Evolutionary conservation across 53 echinoderm and acorn worm species (phyloP).

Genomic region (Henricia sp.): DNA sequence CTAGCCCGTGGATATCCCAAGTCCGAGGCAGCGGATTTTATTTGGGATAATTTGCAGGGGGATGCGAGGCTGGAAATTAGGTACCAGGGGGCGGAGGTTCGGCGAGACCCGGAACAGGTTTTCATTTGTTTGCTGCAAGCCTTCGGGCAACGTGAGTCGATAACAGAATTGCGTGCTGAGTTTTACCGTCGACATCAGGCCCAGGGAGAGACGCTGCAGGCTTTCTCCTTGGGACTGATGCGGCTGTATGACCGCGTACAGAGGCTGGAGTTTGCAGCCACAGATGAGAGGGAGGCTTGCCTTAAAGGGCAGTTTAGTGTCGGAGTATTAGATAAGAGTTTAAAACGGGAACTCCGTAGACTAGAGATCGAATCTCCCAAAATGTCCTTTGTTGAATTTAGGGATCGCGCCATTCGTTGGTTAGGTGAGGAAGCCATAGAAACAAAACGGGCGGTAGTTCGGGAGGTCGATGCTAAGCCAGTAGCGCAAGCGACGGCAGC

Average conservation of each 20-base stretch:
- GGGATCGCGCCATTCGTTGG: not conserved
- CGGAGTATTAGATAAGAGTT: not conserved
- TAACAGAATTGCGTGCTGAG: not conserved
- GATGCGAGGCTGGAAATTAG: constrained; percentile 1
- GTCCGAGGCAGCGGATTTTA: constrained; percentile 3
- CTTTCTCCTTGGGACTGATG: not conserved
- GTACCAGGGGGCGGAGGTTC: not conserved
- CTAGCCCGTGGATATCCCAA: not conserved
- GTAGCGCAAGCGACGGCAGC: not conserved
- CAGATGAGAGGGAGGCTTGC: not conserved
- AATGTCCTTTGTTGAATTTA: not conserved
- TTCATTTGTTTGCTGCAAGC: not conserved
- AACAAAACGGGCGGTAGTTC: not conserved
- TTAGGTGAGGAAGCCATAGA: not conserved
- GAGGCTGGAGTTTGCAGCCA: not conserved
- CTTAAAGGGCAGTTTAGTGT: not conserved
- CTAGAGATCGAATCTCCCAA: not conserved
- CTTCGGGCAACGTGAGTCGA: not conserved
- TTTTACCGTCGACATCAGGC: not conserved
- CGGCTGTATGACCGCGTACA: not conserved
- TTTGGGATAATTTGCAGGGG: constrained; percentile 7
- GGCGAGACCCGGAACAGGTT: not conserved
- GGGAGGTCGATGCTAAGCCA: not conserved
- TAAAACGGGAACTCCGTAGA: not conserved
- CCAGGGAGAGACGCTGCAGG: not conserved